These are phyloP conservation scores for Mythimna ferrago DNA, from an alignment of 2,888 invertebrate species.

Conservation along the genomic window DNA sequence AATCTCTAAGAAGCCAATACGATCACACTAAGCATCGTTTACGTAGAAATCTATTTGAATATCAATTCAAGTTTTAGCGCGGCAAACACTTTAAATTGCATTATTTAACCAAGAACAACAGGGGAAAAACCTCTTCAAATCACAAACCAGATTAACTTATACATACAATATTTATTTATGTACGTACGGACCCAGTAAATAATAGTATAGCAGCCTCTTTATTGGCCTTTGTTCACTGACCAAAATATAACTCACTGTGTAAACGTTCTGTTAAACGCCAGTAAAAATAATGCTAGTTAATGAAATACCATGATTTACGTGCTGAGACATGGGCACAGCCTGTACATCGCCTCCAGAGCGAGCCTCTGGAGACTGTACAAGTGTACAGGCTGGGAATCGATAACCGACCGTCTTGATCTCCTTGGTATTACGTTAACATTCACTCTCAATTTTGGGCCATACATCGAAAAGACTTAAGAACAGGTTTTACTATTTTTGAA, in stretches of 20 bases:
- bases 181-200: background rate
- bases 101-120: slow-evolving; percentile 28
- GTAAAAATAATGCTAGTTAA: background rate
- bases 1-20: background rate
- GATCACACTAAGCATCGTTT: slow-evolving; percentile 5
- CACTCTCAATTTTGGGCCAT: too few relatives aligned
- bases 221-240: background rate
- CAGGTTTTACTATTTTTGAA: too few relatives aligned
- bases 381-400: too few relatives aligned
- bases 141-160: background rate
- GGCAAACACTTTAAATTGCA: slow-evolving; percentile 44
- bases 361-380: too few relatives aligned
- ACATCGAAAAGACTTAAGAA: too few relatives aligned
- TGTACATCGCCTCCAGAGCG: too few relatives aligned
- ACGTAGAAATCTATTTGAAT: slow-evolving; percentile 35
- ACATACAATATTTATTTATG: slow-evolving; percentile 8
- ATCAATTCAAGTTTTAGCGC: slow-evolving; percentile 17
- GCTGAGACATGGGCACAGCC: background rate
- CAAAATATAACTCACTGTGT: background rate
- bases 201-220: background rate
- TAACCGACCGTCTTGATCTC: too few relatives aligned
- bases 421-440: too few relatives aligned
- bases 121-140: slow-evolving; percentile 43
- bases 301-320: background rate
- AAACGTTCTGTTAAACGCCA: background rate